These are phyloP conservation scores for Cossypha heuglini DNA, from an alignment of 2,797 vertebrate species.

Conservation along the genomic window DNA sequence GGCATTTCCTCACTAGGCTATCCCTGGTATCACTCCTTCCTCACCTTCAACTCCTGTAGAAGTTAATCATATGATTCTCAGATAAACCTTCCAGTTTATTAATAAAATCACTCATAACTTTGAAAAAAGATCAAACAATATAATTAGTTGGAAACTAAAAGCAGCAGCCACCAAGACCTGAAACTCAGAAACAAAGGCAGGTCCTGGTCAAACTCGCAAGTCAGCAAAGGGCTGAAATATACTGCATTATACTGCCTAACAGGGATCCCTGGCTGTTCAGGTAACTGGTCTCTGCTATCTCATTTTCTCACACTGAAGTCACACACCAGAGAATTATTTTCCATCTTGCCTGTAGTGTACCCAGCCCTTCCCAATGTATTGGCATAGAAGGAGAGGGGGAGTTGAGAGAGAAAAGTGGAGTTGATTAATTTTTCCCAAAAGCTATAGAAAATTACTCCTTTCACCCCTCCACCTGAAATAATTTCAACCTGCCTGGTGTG, in stretches of 20 bases:
- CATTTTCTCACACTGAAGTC: not conserved
- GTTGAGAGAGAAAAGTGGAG: not conserved
- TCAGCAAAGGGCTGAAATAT: not conserved
- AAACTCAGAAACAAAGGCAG: not conserved
- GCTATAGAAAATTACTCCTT: not conserved
- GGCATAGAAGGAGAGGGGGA: fast-evolving
- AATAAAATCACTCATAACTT: not conserved
- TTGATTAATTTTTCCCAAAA: not conserved
- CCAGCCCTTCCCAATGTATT: not conserved
- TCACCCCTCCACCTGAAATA: not conserved
- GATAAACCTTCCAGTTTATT: not conserved
- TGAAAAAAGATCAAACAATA: not conserved
- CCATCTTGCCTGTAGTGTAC: not conserved
- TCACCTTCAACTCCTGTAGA: not conserved
- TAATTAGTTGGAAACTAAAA: not conserved
- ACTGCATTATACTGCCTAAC: not conserved
- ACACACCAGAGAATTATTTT: not conserved
- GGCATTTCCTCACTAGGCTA: not conserved
- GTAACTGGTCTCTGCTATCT: not conserved
- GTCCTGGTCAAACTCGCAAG: not conserved
- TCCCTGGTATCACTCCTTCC: not conserved
- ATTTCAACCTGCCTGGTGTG: not conserved
- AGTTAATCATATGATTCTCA: not conserved
- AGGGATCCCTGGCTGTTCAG: not conserved
- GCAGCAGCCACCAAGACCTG: not conserved